Base-by-base conservation (phyloP, 2,113 vertebrate species). In the Pampusana beccarii region DNA sequence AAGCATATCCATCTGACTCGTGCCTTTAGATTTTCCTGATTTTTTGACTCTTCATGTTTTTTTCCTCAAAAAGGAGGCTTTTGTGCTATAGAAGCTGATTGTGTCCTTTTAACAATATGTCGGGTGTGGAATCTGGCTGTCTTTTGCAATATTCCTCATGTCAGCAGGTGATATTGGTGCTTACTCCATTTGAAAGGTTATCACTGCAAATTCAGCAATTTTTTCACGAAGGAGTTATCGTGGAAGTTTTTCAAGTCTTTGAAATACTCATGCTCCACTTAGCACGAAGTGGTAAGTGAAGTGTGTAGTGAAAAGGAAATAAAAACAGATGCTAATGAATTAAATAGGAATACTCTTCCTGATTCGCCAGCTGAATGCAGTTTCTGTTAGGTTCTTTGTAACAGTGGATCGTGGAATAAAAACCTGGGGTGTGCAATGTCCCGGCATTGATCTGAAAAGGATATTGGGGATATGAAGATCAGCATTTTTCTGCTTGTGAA, bases 61-160 rank as follows among this genome's bases (percentile, higher is more conserved):
- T 90, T 83, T 46, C 51, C 84, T 97, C 87, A 53, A 38, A 66
- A 82, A 36, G 44, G 79, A 80, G 67, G 48, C 77, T 40, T 81
- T 90, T 95, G 34, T 87, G 57, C 64, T 90, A 1, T 48, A 44
- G 53, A 80, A 88, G 91, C 86, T 93, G 89, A 95, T 89, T 72
- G 61, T 86, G 40, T 95, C 86, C 94, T 95, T 95, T 75, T 77
- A 86, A 92, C 51, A 70, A 19, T 86, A 65, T 96, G 93, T 69
- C 19, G n/a, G 69, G n/a, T 83, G 36, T 70, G 74, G 29, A 60
- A 83, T 90, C 40, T 86, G 56, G 8, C 54, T 86, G 24, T 74
- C 58, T 87, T 94, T 79, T n/a, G 20, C 38, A 92, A 6, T 86
- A 82, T 80, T 85, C 71, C 75, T 82, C 26, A 4, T 26, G 33